Evolutionary conservation across 2,888 invertebrate species (phyloP).

Genomic region (Cheilosia urbana): DNA sequence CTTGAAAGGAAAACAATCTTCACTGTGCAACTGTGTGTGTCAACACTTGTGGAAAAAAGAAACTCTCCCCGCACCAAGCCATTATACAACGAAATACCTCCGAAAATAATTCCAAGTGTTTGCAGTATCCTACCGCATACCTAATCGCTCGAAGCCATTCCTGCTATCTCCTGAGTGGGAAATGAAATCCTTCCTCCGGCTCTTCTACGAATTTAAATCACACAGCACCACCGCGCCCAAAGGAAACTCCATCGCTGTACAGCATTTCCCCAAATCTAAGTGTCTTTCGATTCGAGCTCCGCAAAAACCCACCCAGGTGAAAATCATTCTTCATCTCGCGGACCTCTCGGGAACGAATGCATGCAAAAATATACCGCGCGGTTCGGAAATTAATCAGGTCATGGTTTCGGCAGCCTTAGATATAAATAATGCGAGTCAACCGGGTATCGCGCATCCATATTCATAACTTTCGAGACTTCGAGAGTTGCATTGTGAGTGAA

Average conservation of each 20-base stretch:
- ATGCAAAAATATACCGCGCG: slow-evolving; percentile 25
- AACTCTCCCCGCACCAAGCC: slow-evolving; percentile 42
- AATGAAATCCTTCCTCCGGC: slow-evolving; percentile 36
- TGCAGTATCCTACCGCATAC: slow-evolving; percentile 55
- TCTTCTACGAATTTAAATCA: slow-evolving; percentile 14
- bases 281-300: slow-evolving; percentile 27
- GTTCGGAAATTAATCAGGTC: slow-evolving; percentile 71
- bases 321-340: slow-evolving; percentile 28
- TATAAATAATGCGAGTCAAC: slow-evolving; percentile 53
- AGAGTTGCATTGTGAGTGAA: slow-evolving; percentile 51
- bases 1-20: slow-evolving; percentile 12
- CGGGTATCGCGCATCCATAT: slow-evolving; percentile 58
- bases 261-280: slow-evolving; percentile 23
- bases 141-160: slow-evolving; percentile 56
- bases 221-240: not conserved
- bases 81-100: slow-evolving; percentile 40
- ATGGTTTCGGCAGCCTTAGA: slow-evolving; percentile 68
- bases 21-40: no score
- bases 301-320: slow-evolving; percentile 53
- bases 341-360: slow-evolving; percentile 12
- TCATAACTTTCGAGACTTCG: slow-evolving; percentile 56
- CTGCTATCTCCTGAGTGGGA: slow-evolving; percentile 41
- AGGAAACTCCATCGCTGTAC: slow-evolving; percentile 45
- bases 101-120: slow-evolving; percentile 58
- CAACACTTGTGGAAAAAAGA: not conserved